Evolutionary conservation across 1,140 invertebrate genomes (phyloP).

Genomic region (Orius laevigatus): DNA sequence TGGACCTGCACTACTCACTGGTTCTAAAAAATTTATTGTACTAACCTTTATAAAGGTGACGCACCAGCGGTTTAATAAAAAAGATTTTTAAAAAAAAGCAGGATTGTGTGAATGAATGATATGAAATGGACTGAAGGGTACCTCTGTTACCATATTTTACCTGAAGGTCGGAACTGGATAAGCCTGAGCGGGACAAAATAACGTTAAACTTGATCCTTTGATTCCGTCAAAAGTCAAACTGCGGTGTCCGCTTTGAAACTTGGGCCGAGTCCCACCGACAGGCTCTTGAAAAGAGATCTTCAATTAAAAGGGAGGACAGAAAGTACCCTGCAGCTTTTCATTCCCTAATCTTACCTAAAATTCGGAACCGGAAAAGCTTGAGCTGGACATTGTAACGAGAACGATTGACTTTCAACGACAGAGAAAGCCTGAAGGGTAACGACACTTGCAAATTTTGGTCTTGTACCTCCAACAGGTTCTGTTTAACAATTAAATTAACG

Average conservation of each 20-base stretch:
- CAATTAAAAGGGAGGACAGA: constrained; percentile 2
- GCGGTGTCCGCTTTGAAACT: constrained; percentile 34
- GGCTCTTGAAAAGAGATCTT: constrained; percentile 29
- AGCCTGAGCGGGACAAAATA: constrained; percentile 48
- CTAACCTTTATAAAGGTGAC: not conserved
- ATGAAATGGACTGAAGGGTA: not conserved
- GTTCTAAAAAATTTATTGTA: constrained; percentile 25
- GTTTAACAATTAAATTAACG: not conserved
- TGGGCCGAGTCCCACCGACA: constrained; percentile 34
- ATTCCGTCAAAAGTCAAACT: constrained; percentile 20
- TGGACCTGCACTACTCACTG: constrained; percentile 34
- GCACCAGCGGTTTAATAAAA: too few species aligned
- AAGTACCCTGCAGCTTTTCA: constrained; percentile 31
- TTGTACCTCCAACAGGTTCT: constrained; percentile 50
- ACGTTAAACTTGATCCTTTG: constrained; percentile 31
- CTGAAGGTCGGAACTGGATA: constrained; percentile 51
- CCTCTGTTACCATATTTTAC: constrained; percentile 27
- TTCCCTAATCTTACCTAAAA: constrained; percentile 36
- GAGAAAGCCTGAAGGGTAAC: constrained; percentile 19
- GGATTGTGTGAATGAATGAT: not conserved
- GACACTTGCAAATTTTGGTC: constrained; percentile 47
- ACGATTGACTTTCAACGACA: not conserved
- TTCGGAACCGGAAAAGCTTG: constrained; percentile 40
- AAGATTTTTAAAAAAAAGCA: not conserved
- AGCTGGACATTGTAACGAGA: constrained; percentile 35